A percentile compares a stretch with the other conserved stretches of the same genome.
Conservation (phyloP, 2,113 vertebrate genomes). For the Eudorcas thomsonii region DNA sequence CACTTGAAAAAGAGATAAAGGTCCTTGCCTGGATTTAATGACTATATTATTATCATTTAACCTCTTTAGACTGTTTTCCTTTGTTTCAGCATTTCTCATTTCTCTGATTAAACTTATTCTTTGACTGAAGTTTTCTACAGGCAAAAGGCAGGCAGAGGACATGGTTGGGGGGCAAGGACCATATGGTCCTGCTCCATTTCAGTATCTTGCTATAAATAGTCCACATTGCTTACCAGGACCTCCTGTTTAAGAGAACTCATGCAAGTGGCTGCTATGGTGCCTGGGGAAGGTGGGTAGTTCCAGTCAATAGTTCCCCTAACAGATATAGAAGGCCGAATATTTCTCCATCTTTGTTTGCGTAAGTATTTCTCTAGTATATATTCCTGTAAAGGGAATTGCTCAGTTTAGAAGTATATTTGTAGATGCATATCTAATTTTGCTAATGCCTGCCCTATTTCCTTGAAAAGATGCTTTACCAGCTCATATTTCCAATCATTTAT, state of each 20-base stretch:
- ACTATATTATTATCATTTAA: background rate
- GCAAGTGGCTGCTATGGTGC: background rate
- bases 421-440: background rate
- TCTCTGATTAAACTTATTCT: background rate
- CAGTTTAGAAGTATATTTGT: background rate
- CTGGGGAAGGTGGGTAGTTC: background rate
- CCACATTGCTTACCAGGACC: background rate
- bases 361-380: background rate
- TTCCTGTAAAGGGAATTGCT: background rate
- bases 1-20: background rate
- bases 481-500: background rate
- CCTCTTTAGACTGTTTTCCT: background rate
- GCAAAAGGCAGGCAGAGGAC: background rate
- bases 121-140: background rate
- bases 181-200: background rate
- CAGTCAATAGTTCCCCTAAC: background rate
- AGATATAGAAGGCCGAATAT: background rate
- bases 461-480: background rate
- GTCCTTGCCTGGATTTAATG: background rate
- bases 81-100: background rate
- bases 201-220: background rate
- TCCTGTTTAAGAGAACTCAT: background rate
- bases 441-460: background rate
- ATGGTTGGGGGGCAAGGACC: background rate
- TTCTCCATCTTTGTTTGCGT: background rate